Conservation (phyloP, 2,113 vertebrate genomes). For the Cnemophilus loriae region DNA sequence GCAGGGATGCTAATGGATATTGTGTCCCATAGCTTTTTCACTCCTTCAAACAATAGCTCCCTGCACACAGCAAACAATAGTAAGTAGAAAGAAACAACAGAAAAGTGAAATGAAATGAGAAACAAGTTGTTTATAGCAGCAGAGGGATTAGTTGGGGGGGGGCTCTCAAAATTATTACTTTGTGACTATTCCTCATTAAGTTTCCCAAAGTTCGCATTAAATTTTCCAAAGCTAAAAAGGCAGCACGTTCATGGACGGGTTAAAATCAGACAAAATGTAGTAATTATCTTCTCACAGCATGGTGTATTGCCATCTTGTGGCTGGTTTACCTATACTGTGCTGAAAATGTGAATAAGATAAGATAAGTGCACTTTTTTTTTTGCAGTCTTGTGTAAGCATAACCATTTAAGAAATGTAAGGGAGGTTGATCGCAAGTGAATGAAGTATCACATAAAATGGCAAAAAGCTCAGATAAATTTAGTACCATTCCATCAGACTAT, state of each 20-base stretch:
- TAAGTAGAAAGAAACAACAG: neutral
- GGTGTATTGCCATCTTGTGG: constrained; percentile 69
- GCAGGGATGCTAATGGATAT: neutral
- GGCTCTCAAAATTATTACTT: neutral
- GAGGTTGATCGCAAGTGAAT: neutral
- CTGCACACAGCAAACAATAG: neutral
- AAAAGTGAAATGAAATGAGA: neutral
- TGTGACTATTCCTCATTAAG: neutral
- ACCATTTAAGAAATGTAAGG: neutral
- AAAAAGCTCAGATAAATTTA: neutral
- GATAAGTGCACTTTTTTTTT: neutral
- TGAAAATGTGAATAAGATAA: neutral
- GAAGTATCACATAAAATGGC: neutral
- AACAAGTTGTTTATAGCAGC: neutral
- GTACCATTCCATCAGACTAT: neutral
- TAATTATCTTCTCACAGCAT: constrained; percentile 6
- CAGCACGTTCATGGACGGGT: accelerated
- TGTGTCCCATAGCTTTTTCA: neutral
- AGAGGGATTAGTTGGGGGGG: neutral
- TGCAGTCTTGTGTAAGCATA: neutral
- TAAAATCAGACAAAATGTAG: neutral
- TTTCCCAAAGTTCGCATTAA: neutral
- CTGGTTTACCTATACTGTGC: neutral
- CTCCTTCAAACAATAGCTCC: neutral
- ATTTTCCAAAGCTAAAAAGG: neutral